phyloP scores from a whole-genome alignment of 1,140 invertebrate species.

The Latrodectus geometricus region DNA sequence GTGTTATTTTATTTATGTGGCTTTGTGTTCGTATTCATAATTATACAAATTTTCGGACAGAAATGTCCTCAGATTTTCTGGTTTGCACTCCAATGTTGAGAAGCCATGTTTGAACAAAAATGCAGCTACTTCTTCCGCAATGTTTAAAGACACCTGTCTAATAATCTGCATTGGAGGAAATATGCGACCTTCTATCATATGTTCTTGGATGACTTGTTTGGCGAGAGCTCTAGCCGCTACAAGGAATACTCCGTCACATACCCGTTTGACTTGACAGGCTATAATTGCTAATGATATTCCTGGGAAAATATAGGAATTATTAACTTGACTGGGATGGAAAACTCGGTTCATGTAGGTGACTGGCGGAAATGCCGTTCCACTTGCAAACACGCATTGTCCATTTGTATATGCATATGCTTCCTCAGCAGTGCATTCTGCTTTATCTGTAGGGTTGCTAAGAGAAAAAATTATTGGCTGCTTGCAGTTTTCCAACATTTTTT shows the following conservation, averaged over 20 bases:
- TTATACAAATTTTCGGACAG: not conserved
- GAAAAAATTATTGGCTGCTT: slow-evolving; percentile 93
- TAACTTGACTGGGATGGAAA: slow-evolving; percentile 87
- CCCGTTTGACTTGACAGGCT: slow-evolving; percentile 72
- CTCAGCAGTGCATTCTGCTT: slow-evolving; percentile 97
- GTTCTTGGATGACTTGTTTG: not conserved
- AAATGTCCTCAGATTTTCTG: not conserved
- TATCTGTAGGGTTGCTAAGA: slow-evolving; percentile 93
- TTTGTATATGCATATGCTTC: slow-evolving; percentile 88
- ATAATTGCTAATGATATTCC: slow-evolving; percentile 83
- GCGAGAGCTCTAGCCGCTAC: not conserved
- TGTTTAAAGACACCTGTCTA: slow-evolving; percentile 85
- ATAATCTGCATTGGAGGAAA: slow-evolving; percentile 91
- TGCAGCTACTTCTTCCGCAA: slow-evolving; percentile 85
- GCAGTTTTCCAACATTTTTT: slow-evolving; percentile 87
- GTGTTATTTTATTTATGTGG: slow-evolving; percentile 64
- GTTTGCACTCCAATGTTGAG: slow-evolving; percentile 70
- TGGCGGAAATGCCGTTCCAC: slow-evolving; percentile 90
- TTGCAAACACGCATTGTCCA: slow-evolving; percentile 88
- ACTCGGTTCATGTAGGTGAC: slow-evolving; percentile 82
- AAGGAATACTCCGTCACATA: not conserved
- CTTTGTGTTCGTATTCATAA: not conserved
- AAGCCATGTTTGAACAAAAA: slow-evolving; percentile 82
- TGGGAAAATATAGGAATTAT: slow-evolving; percentile 97
- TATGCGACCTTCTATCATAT: not conserved